Evolutionary conservation across 2,113 vertebrate genomes (phyloP).

Genomic region (Platichthys stellatus): DNA sequence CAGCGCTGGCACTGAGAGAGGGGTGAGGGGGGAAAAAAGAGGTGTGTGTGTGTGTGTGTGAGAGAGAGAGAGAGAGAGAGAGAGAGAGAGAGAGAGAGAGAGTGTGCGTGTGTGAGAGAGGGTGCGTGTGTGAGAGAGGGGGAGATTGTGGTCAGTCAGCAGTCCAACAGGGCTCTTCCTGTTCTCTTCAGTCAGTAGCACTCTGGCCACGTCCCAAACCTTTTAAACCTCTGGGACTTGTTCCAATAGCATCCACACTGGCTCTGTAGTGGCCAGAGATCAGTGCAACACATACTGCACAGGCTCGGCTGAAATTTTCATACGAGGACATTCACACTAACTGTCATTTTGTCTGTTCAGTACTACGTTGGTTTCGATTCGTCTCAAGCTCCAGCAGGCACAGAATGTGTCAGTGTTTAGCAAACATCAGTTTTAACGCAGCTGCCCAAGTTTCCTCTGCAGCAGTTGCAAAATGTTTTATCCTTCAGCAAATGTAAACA

Average conservation of each 20-base stretch:
- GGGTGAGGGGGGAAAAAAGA: conserved; percentile 16
- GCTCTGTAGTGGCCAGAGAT: conserved; percentile 25
- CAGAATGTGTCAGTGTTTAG: too few species aligned
- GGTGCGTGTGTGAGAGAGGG: conserved; percentile 7
- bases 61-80: conserved; percentile 22
- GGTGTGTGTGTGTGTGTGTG: too few species aligned
- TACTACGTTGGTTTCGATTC: neutral
- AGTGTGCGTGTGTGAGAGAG: conserved; percentile 6
- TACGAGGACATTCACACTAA: neutral
- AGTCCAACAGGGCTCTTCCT: conserved; percentile 75
- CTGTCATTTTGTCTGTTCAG: conserved; percentile 1
- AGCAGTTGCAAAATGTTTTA: neutral
- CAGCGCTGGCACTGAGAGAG: conserved; percentile 40
- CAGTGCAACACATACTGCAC: conserved; percentile 28
- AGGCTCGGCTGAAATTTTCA: conserved; percentile 9
- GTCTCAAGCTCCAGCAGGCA: neutral
- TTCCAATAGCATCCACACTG: conserved; percentile 50
- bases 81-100: conserved; percentile 19
- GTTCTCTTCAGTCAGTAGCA: conserved; percentile 46
- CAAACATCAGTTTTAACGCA: too few species aligned
- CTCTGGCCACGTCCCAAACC: conserved; percentile 65
- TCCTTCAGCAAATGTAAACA: neutral
- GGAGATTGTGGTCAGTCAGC: conserved; percentile 71
- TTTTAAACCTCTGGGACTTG: conserved; percentile 59
- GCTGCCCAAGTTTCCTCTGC: too few species aligned